Evolutionary conservation across 2,113 vertebrate species (phyloP).

Genomic region (Silurus meridionalis): DNA sequence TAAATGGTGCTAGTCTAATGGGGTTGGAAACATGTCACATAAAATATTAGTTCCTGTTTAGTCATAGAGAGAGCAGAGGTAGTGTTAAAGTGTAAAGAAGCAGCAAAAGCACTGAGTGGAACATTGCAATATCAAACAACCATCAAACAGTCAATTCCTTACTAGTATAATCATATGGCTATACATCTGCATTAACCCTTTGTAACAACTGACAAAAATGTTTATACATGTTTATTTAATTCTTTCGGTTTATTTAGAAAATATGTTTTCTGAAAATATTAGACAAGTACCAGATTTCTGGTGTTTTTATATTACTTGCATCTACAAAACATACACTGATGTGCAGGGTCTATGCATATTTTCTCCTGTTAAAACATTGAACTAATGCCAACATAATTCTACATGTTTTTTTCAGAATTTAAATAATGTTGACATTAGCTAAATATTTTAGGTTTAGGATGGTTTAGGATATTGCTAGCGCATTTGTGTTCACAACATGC

Average conservation of each 20-base stretch:
- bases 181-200: neutral
- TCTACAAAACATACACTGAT: no score
- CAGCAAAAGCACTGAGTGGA: neutral
- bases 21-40: neutral
- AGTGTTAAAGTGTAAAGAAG: neutral
- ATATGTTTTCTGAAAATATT: no score
- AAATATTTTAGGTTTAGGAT: no score
- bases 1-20: neutral
- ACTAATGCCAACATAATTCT: no score
- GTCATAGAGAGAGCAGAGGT: neutral
- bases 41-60: slow-evolving; percentile 1
- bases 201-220: neutral
- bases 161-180: neutral
- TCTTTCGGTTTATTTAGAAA: neutral
- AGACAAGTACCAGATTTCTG: neutral
- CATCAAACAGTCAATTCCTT: neutral
- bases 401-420: no score
- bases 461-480: neutral
- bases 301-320: neutral
- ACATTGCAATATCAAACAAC: neutral
- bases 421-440: no score
- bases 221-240: neutral
- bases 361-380: no score
- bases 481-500: neutral
- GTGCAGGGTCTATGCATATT: no score